Evolutionary conservation across 2,113 vertebrate genomes (phyloP).

Genomic region (Scalopus aquaticus): DNA sequence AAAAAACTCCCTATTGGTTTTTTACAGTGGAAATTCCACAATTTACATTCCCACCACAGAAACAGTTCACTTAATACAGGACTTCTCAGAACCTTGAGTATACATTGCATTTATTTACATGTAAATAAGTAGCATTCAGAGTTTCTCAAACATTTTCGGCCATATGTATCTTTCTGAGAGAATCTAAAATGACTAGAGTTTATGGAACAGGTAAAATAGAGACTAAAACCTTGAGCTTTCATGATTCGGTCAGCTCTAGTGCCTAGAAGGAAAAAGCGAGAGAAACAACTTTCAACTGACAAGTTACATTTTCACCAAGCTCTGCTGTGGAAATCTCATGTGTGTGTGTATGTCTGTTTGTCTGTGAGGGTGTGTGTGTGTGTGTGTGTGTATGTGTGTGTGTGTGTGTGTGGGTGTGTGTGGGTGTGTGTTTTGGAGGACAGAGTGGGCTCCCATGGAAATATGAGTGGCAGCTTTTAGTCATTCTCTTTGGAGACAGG

Average conservation of each 20-base stretch:
- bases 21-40: too few species aligned
- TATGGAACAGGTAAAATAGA: not conserved
- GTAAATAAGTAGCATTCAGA: not conserved
- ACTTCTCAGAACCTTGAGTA: slow-evolving; percentile 5
- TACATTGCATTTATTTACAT: not conserved
- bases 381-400: too few species aligned
- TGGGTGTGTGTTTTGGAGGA: not conserved
- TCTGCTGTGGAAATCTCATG: not conserved
- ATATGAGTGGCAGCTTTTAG: slow-evolving; percentile 4
- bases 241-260: not conserved
- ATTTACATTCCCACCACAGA: too few species aligned
- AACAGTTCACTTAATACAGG: not conserved
- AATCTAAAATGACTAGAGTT: slow-evolving; percentile 1
- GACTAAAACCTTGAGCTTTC: not conserved
- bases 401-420: not conserved
- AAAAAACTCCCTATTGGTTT: too few species aligned
- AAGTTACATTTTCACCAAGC: not conserved
- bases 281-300: not conserved
- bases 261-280: slow-evolving; percentile 44
- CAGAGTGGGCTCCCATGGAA: not conserved
- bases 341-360: too few species aligned
- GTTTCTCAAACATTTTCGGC: not conserved
- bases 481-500: slow-evolving; percentile 43
- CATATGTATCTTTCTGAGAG: not conserved
- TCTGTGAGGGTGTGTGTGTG: not conserved